Conservation (phyloP, 2,888 invertebrate species). For the Torymus auratus region DNA sequence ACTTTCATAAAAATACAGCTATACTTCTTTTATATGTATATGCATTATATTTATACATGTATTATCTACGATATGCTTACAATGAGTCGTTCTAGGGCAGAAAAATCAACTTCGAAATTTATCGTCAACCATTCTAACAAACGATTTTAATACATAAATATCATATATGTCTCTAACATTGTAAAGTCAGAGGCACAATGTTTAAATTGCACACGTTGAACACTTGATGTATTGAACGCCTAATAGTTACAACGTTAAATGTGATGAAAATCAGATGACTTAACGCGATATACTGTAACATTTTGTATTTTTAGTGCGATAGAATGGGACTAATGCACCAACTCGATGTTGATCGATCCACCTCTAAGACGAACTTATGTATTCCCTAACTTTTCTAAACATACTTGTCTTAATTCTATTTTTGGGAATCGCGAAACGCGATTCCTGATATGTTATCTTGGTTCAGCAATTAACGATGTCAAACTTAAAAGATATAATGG, state of each 20-base stretch:
- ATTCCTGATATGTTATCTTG: constrained; percentile 75
- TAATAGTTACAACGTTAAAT: constrained; percentile 32
- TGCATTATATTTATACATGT: constrained; percentile 54
- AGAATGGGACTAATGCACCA: constrained; percentile 50
- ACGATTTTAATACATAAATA: constrained; percentile 35
- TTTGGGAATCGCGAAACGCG: constrained; percentile 48
- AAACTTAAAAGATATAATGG: constrained; percentile 64
- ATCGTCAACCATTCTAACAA: constrained; percentile 40
- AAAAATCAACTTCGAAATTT: constrained; percentile 55
- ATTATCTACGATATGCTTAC: constrained; percentile 53
- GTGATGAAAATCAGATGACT: constrained; percentile 42
- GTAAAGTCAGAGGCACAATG: constrained; percentile 40
- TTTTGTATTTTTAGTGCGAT: constrained; percentile 25
- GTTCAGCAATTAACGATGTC: constrained; percentile 71
- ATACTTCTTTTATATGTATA: constrained; percentile 55
- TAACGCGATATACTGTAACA: constrained; percentile 18
- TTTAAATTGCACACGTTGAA: constrained; percentile 48
- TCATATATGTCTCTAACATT: constrained; percentile 37
- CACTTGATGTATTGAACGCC: constrained; percentile 38
- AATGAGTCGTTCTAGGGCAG: constrained; percentile 48
- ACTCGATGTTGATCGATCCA: constrained; percentile 56
- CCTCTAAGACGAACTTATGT: constrained; percentile 42
- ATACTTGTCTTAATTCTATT: constrained; percentile 47
- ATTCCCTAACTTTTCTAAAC: constrained; percentile 41
- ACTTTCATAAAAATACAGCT: constrained; percentile 57